Evolutionary conservation across 2,888 invertebrate species (phyloP).

Genomic region (Drosophila birchii): DNA sequence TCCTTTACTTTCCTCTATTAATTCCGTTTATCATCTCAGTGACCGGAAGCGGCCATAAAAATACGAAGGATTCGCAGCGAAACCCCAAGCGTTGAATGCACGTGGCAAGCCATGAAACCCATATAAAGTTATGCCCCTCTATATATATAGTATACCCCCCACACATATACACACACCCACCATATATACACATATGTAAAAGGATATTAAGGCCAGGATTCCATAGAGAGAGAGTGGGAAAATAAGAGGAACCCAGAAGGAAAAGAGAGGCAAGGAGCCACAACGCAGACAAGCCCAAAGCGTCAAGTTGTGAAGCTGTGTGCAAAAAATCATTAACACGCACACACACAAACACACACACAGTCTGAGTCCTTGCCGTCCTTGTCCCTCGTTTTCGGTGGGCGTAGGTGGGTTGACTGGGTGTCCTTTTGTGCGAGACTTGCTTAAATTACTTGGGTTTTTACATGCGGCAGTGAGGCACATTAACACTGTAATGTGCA

Average conservation of each 20-base stretch:
- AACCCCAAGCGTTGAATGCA: constrained; percentile 72
- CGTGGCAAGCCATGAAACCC: constrained; percentile 60
- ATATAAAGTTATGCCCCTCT: constrained; percentile 67
- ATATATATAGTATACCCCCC: constrained; percentile 24
- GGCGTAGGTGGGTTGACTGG: constrained; percentile 9
- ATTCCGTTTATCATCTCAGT: constrained; percentile 46
- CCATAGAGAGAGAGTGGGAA: constrained; percentile 15
- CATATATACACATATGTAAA: constrained; percentile 23
- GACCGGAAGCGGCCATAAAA: constrained; percentile 20
- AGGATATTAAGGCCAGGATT: constrained; percentile 22
- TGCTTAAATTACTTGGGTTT: constrained; percentile 78
- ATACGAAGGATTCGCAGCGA: background rate
- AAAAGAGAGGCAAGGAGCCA: constrained; percentile 10
- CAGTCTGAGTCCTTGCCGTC: constrained; percentile 7
- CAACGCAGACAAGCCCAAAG: constrained; percentile 56
- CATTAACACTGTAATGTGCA: constrained; percentile 84
- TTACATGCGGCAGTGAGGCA: constrained; percentile 83
- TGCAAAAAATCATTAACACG: constrained; percentile 83
- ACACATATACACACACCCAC: background rate
- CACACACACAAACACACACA: constrained; percentile 59
- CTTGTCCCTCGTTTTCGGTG: constrained; percentile 18
- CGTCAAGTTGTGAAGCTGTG: constrained; percentile 81
- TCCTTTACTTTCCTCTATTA: background rate
- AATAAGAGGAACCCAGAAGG: background rate
- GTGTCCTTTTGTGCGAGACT: constrained; percentile 50